Evolutionary conservation across 2,113 vertebrate genomes (phyloP), one percentile per base, ranked within the genome.

Genomic region (Carollia perspicillata): DNA sequence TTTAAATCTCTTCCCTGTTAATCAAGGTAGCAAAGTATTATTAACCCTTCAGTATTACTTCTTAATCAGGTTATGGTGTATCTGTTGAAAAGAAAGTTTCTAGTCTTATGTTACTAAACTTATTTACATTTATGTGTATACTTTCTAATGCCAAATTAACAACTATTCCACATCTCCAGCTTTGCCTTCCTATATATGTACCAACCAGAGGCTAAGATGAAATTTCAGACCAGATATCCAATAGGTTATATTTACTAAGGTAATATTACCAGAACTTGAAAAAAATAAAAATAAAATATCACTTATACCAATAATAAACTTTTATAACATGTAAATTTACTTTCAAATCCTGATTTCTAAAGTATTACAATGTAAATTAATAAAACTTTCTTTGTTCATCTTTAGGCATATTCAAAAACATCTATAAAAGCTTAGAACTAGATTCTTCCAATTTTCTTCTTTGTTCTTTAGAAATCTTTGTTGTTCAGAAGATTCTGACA

Each of bases 1-100:
- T 92, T 98, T 98, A 95, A 95, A 95, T 97, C 75, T 96, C 65
- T 85, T 95, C 78, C 7, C 20, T 92, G 44, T 80, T 96, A 98
- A 74, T 69, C 91, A 98, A 94, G 30, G 86, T 63, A 92, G 22
- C 60, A 93, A 79, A 95, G 72, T 93, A 28, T 89, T 89, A 93
- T 97, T 98, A 96, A 96, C 69, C 13, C 22, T 81, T n/a, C 30
- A 28, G 6, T 60, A 72, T 81, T n/a, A 55, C 35, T 89, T 58
- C 30, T 68, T 97, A 77, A 89, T 35, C 28, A 96, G 66, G 13
- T 93, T 93, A 80, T 33, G 66, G 11, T 16, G 10, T 55, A 60
- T 33, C 53, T 33, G 16, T n/a, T 75, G 10, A 26, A 95, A 96
- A 14, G 0, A 6, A 8, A 28, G 30, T 28, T 84, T 23, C 18